phyloP scores from a whole-genome alignment of 2,113 vertebrate species.

The Lophochroa leadbeateri region DNA sequence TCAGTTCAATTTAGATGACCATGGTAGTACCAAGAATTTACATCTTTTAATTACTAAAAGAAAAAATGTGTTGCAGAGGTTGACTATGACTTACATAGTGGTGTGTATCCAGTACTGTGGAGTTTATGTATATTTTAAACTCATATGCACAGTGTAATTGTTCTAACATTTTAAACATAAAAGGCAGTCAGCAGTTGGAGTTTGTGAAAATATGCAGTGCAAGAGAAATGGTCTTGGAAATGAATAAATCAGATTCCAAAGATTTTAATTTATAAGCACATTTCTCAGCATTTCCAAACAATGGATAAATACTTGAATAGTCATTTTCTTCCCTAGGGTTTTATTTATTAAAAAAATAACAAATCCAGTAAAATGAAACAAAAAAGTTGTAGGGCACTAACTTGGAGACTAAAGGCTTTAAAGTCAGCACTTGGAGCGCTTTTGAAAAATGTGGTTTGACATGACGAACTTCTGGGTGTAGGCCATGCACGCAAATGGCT shows the following conservation, averaged over 20 bases:
- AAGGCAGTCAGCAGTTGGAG: conserved; percentile 12
- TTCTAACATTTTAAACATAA: conserved; percentile 7
- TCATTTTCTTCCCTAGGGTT: neutral
- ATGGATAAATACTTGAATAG: conserved; percentile 1
- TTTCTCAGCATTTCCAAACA: conserved; percentile 34
- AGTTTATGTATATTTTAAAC: neutral
- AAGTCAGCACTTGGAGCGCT: conserved; percentile 22
- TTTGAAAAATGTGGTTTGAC: conserved; percentile 59
- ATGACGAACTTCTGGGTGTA: conserved; percentile 10
- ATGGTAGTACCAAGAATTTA: neutral
- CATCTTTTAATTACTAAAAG: neutral
- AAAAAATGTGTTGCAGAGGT: neutral
- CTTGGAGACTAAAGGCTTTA: conserved; percentile 37
- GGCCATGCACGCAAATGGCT: neutral
- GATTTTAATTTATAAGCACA: conserved; percentile 42
- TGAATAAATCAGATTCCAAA: conserved; percentile 18
- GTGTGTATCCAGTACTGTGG: neutral
- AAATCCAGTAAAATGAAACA: neutral
- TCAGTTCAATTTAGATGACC: neutral
- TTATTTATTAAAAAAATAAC: conserved; percentile 1
- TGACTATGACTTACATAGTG: neutral
- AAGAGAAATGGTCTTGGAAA: conserved; percentile 33
- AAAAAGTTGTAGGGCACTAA: neutral
- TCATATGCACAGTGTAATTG: neutral
- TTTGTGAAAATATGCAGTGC: neutral